Conservation (phyloP, 2,113 vertebrate genomes). For the Megaleporinus macrocephalus region DNA sequence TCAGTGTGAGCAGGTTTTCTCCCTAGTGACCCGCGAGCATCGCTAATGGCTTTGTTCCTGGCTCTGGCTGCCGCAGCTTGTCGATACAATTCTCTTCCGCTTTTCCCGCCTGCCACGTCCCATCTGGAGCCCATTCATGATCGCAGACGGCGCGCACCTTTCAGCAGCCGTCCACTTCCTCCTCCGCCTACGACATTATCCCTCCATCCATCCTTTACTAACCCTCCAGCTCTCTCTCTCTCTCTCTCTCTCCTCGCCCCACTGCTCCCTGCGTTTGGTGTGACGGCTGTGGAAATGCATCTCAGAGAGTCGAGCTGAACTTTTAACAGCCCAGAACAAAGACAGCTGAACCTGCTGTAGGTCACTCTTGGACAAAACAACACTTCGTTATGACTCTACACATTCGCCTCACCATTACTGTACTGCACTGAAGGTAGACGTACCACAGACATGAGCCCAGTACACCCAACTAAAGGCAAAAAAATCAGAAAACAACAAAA, state of each 20-base stretch:
- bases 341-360: conserved; percentile 13
- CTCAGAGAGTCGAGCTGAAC: conserved; percentile 35
- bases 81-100: conserved; percentile 84
- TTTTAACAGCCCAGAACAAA: conserved; percentile 33
- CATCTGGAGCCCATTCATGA: conserved; percentile 83
- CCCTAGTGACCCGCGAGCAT: conserved; percentile 70
- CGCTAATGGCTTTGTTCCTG: conserved; percentile 81
- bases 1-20: conserved; percentile 71
- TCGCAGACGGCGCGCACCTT: conserved; percentile 77
- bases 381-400: neutral
- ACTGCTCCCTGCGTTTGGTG: conserved; percentile 4
- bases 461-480: too few relatives aligned
- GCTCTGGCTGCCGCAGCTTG: conserved; percentile 75
- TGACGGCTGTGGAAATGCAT: conserved; percentile 33
- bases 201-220: conserved; percentile 57
- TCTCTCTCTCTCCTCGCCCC: conserved; percentile 22
- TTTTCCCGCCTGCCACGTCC: conserved; percentile 83
- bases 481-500: too few relatives aligned
- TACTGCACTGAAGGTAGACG: neutral
- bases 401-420: neutral
- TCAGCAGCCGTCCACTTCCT: conserved; percentile 69
- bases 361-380: conserved; percentile 22
- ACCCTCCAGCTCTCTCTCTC: conserved; percentile 57
- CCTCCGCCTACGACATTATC: conserved; percentile 46
- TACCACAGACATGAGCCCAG: neutral